Conservation (phyloP, 2,797 vertebrate species). For the Fistularia commersonii region DNA sequence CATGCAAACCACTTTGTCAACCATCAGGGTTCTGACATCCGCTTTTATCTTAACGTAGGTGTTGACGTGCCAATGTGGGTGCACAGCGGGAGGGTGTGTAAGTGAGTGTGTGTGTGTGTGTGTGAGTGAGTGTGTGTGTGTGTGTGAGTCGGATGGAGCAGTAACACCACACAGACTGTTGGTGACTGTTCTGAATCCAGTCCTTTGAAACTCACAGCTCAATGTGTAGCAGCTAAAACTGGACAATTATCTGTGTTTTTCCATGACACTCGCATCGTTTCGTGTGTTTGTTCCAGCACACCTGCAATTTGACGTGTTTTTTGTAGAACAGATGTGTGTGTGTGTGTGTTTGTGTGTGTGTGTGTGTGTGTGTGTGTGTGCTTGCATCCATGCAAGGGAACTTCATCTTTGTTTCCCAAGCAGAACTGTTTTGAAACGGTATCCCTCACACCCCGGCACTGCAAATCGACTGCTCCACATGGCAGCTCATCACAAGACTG, state of each 20-base stretch:
- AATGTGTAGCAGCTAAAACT: conserved; percentile 6
- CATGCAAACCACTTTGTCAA: conserved; percentile 18
- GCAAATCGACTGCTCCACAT: conserved; percentile 26
- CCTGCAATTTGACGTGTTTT: too few relatives aligned
- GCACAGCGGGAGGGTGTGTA: too few relatives aligned
- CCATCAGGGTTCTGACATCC: too few relatives aligned
- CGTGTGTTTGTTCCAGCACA: too few relatives aligned
- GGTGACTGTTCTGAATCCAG: conserved; percentile 6
- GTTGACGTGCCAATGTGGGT: too few relatives aligned
- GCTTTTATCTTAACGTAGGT: too few relatives aligned
- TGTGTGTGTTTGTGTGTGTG: too few relatives aligned
- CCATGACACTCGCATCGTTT: conserved; percentile 2
- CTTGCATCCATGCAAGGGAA: conserved; percentile 21
- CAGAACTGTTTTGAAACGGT: conserved; percentile 56
- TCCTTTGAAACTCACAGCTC: conserved; percentile 4
- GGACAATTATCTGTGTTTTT: too few relatives aligned
- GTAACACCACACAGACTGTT: conserved; percentile 13
- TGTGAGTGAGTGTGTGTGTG: not conserved
- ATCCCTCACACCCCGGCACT: conserved; percentile 29
- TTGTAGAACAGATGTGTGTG: too few relatives aligned
- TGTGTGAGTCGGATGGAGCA: conserved; percentile 17
- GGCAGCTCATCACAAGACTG: conserved; percentile 33
- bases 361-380: conserved; percentile 7
- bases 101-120: too few relatives aligned
- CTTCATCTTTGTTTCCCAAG: conserved; percentile 36